Evolutionary conservation across 2,797 vertebrate species (phyloP).

Genomic region (Girardinus metallicus): DNA sequence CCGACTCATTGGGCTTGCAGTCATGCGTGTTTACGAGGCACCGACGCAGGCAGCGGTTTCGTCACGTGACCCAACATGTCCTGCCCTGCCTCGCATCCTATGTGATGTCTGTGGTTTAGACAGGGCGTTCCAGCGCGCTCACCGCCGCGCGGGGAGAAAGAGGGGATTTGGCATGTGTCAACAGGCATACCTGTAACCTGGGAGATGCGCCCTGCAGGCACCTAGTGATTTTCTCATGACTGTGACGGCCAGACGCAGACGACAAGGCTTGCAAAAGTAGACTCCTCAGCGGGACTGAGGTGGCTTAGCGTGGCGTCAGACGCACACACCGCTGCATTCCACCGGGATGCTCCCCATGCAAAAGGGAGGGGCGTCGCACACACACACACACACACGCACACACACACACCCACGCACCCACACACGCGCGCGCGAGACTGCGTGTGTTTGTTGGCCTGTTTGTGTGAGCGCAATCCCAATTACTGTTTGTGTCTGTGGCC

Average conservation of each 20-base stretch:
- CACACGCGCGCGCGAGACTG: constrained; percentile 20
- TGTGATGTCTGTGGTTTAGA: constrained; percentile 87
- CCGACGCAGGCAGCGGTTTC: constrained; percentile 59
- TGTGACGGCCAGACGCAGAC: constrained; percentile 82
- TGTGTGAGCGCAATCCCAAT: constrained; percentile 67
- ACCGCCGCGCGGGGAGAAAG: constrained; percentile 74
- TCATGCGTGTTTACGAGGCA: constrained; percentile 65
- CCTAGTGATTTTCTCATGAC: constrained; percentile 85
- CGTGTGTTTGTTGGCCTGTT: constrained; percentile 43
- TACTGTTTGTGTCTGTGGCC: constrained; percentile 78
- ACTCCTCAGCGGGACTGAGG: constrained; percentile 81
- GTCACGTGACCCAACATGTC: constrained; percentile 83
- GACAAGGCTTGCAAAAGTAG: constrained; percentile 80
- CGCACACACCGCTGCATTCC: constrained; percentile 81
- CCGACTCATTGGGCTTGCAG: constrained; percentile 41
- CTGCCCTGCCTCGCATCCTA: constrained; percentile 78
- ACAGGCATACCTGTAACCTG: constrained; percentile 85
- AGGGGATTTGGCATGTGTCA: constrained; percentile 85
- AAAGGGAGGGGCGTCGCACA: constrained; percentile 46
- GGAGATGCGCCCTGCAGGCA: constrained; percentile 82
- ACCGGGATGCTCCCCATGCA: constrained; percentile 67
- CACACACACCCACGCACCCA: no score
- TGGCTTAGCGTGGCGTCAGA: constrained; percentile 85
- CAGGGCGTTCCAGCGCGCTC: constrained; percentile 81
- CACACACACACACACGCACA: no score